Conservation (phyloP, 2,797 vertebrate species). For the Pangasius sanitwongsei region DNA sequence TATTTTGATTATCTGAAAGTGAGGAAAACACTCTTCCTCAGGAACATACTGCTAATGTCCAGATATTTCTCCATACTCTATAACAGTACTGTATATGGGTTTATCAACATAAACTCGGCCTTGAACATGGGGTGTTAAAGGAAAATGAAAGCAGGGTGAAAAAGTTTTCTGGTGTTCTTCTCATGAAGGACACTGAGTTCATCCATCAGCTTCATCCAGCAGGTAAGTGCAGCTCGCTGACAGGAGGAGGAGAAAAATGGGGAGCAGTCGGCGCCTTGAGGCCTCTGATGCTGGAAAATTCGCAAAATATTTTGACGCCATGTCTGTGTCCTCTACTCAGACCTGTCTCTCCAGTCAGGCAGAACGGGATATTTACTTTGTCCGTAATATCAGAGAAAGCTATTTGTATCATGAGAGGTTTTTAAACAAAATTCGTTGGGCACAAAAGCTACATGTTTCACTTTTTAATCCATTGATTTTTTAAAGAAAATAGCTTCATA, state of each 20-base stretch:
- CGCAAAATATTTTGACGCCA: not conserved
- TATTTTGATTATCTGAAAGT: not conserved
- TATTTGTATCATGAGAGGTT: not conserved
- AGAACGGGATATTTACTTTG: not conserved
- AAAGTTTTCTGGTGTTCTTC: not conserved
- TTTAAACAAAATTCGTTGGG: not conserved
- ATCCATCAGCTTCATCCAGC: conserved; percentile 20
- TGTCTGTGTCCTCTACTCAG: conserved; percentile 13
- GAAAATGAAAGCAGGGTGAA: not conserved
- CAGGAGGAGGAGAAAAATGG: conserved; percentile 9
- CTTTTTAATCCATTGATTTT: not conserved
- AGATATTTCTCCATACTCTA: not conserved
- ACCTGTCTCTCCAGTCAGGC: conserved; percentile 5
- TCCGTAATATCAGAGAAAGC: not conserved
- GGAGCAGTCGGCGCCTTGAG: not conserved
- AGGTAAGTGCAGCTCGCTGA: not conserved
- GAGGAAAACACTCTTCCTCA: not conserved
- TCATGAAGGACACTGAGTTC: conserved; percentile 1
- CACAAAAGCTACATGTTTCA: not conserved
- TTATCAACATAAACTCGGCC: not conserved
- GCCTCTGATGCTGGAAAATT: not conserved
- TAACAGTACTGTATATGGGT: not conserved
- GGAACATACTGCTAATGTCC: not conserved
- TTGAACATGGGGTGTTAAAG: not conserved
- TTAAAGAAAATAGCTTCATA: not conserved